A percentile compares a stretch with the other conserved stretches of the same genome.
phyloP scores from a whole-genome alignment of 1,140 invertebrate genomes.

The Rhyzopertha dominica region DNA sequence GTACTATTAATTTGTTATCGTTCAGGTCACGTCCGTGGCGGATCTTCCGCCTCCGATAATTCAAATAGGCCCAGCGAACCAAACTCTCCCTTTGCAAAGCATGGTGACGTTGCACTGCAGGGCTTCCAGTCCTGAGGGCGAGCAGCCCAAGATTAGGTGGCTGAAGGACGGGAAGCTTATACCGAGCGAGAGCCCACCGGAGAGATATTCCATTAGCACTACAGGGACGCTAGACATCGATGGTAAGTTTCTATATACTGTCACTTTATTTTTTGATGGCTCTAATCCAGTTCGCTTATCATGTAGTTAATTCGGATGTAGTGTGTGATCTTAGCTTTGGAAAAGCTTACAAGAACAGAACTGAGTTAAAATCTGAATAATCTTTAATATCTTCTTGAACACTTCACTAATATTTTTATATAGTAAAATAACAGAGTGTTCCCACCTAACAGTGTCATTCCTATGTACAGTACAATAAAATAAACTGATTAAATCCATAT shows the following conservation, averaged over 20 bases:
- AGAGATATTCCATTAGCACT: conserved; percentile 55
- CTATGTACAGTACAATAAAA: too few relatives aligned
- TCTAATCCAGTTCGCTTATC: neutral
- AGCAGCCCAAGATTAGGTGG: conserved; percentile 73
- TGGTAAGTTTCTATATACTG: conserved; percentile 51
- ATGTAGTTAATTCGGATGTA: neutral
- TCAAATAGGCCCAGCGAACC: conserved; percentile 82
- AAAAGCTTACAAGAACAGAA: too few relatives aligned
- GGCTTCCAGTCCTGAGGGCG: conserved; percentile 60
- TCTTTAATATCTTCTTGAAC: too few relatives aligned
- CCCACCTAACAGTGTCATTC: too few relatives aligned
- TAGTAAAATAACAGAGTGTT: too few relatives aligned
- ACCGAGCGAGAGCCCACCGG: conserved; percentile 39
- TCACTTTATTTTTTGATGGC: conserved; percentile 1
- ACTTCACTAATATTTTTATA: too few relatives aligned
- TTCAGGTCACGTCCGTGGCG: conserved; percentile 65
- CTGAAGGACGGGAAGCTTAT: conserved; percentile 67
- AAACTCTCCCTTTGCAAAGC: conserved; percentile 77
- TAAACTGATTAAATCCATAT: too few relatives aligned
- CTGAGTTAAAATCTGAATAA: too few relatives aligned
- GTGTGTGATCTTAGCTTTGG: too few relatives aligned
- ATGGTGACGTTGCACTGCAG: conserved; percentile 79
- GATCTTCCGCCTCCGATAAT: conserved; percentile 87
- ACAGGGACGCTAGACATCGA: conserved; percentile 76
- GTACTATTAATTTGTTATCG: too few relatives aligned